Evolutionary conservation across 2,797 vertebrate species (phyloP).

Genomic region (Platyrinchus mystaceus): DNA sequence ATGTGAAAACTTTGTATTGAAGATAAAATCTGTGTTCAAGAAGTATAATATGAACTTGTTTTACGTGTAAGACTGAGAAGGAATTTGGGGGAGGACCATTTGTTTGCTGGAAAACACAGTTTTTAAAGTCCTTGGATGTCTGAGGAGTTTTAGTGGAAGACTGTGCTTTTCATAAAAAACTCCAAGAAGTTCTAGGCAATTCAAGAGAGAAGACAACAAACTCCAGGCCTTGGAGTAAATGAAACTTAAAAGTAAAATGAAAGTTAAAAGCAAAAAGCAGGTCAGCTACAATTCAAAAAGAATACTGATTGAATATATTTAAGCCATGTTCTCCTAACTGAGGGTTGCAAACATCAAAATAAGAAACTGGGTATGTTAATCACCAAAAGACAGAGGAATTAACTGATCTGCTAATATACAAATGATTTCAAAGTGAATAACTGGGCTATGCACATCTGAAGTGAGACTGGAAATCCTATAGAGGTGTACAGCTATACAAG

Average conservation of each 20-base stretch:
- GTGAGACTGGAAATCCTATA: neutral
- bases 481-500: neutral
- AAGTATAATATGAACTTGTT: neutral
- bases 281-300: neutral
- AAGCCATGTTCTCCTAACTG: neutral
- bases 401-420: neutral
- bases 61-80: neutral
- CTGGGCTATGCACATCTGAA: neutral
- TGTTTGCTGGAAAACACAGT: neutral
- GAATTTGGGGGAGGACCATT: neutral
- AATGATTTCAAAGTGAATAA: neutral
- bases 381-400: neutral
- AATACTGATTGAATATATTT: neutral
- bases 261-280: neutral
- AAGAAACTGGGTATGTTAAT: neutral
- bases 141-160: neutral
- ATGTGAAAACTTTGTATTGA: neutral
- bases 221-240: neutral
- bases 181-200: neutral
- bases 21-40: neutral
- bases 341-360: neutral
- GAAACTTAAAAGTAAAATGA: neutral
- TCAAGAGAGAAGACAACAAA: neutral
- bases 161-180: neutral
- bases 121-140: neutral